Evolutionary conservation across 1,140 invertebrate genomes (phyloP).

Genomic region (Cherax destructor): DNA sequence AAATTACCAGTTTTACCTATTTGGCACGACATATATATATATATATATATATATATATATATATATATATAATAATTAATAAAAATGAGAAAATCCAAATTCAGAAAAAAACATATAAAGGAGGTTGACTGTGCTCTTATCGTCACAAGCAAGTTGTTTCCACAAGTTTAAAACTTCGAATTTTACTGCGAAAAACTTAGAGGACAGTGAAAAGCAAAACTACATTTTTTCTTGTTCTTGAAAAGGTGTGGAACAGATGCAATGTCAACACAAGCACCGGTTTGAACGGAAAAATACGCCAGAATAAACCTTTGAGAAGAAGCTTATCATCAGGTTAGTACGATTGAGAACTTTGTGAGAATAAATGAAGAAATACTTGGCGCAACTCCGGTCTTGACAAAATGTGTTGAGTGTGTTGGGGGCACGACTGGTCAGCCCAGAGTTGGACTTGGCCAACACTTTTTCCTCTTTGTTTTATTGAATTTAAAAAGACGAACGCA

Average conservation of each 20-base stretch:
- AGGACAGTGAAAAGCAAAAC: background rate
- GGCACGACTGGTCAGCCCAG: background rate
- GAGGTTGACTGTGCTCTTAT: background rate
- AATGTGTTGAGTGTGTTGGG: background rate
- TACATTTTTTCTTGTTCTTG: background rate
- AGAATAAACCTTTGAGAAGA: background rate
- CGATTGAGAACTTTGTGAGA: background rate
- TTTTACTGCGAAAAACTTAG: background rate
- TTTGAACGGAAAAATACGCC: background rate
- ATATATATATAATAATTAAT: no score
- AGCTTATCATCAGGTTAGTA: background rate
- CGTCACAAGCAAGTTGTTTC: background rate
- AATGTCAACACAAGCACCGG: background rate
- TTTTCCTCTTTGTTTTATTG: background rate
- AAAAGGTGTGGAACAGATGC: background rate
- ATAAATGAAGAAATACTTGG: background rate
- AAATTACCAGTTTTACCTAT: no score
- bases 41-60: no score
- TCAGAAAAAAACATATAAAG: no score
- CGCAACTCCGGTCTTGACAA: background rate
- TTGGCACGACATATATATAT: no score
- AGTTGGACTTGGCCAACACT: background rate
- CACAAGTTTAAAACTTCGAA: background rate
- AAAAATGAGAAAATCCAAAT: no score
- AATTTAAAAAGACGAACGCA: background rate